Evolutionary conservation across 1,140 invertebrate species (phyloP), one percentile per base, ranked within the genome.

Genomic region (Mylabris phalerata): DNA sequence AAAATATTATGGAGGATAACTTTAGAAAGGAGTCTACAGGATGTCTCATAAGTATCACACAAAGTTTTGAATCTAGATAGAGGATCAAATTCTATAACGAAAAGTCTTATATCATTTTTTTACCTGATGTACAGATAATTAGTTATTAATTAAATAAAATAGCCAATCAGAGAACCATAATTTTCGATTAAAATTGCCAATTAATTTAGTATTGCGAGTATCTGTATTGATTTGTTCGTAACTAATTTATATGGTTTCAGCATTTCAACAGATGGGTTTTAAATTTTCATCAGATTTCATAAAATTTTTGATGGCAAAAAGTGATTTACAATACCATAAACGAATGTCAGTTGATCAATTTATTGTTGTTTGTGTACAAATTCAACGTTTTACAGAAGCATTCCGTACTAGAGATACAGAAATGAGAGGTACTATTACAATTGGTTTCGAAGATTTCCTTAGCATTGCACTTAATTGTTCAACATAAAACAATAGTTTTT

Each of bases 251-350:
- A 5, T 32, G 4, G 47, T 78, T 74, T 68, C 78, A 85, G 92
- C 92, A 19, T 80, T 93, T 32, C 77, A 81, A 25, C 86, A 90
- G 78, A 93, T 95, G 92, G 92, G 92, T n/a, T 95, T 92, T 67
- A 80, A 85, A 43, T 85, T 95, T 57, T 82, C 85, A 24, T 83
- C 84, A 4, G 84, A 90, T 38, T 94, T 94, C 69, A 81, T 89
- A 9, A 80, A 80, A 50, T 85, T 86, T 61, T 72, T 94, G 47
- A 78, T 88, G 6, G 80, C 79, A 64, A 86, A 87, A 74, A 84
- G 83, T 69, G 83, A 87, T 75, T 70, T 80, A 2, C 73, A 76
- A 64, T 74, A 75, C 27, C 80, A 84, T 39, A 76, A 79, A 56
- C 80, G 80, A 63, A 82, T 94, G 39, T 87, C 88, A 1, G 84